These are phyloP conservation scores for Entomobrya multifasciata DNA, from an alignment of 2,888 invertebrate genomes.

Conservation along the genomic window DNA sequence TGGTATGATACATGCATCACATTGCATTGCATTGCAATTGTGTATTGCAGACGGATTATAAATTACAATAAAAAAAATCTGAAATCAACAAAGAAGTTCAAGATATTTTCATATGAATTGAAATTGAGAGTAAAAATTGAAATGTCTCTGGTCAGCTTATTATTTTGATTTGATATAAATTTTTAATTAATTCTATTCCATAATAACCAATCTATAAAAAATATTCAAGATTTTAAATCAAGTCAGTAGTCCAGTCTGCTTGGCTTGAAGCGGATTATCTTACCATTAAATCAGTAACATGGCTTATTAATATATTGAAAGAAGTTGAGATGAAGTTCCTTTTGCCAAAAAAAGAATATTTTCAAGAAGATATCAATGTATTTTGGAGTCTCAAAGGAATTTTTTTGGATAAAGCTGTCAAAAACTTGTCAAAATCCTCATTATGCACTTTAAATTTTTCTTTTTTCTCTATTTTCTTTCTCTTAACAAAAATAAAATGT, in stretches of 20 bases:
- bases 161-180: neutral
- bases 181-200: constrained; percentile 9
- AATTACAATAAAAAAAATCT: neutral
- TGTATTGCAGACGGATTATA: too few relatives aligned
- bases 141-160: constrained; percentile 18
- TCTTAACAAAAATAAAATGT: too few relatives aligned
- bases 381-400: neutral
- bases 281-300: neutral
- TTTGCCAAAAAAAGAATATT: too few relatives aligned
- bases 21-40: neutral
- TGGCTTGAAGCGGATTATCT: too few relatives aligned
- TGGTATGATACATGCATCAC: neutral
- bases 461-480: too few relatives aligned
- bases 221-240: too few relatives aligned
- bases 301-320: too few relatives aligned
- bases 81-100: neutral
- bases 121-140: neutral
- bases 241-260: too few relatives aligned
- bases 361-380: too few relatives aligned
- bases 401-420: constrained; percentile 57
- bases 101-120: neutral
- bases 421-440: constrained; percentile 72
- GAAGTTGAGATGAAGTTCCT: too few relatives aligned
- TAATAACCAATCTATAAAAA: neutral
- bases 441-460: constrained; percentile 26